Evolutionary conservation across 2,113 vertebrate genomes (phyloP).

Genomic region (Callipepla californica): DNA sequence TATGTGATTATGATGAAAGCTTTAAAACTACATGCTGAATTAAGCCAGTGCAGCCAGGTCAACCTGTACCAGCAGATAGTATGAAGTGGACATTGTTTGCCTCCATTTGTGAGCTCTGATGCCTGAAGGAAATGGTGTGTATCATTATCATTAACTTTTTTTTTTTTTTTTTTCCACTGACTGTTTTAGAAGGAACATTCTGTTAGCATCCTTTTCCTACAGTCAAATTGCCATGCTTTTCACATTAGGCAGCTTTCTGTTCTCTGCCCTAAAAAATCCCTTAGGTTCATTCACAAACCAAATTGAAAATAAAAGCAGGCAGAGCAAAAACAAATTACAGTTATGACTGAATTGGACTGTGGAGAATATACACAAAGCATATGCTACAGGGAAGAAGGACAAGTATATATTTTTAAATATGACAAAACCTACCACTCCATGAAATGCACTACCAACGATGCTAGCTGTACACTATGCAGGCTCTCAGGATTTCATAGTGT

Average conservation of each 20-base stretch:
- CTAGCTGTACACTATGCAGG: accelerated
- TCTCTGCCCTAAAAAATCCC: neutral
- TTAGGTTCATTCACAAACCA: neutral
- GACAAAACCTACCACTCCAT: neutral
- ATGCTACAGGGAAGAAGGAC: neutral
- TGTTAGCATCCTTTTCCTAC: neutral
- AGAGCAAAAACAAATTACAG: neutral
- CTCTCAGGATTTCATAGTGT: neutral
- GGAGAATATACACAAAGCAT: neutral
- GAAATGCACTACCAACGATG: accelerated
- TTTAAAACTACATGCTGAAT: neutral
- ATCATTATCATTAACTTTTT: neutral
- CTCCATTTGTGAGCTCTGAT: neutral
- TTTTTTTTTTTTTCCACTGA: neutral
- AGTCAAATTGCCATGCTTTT: neutral
- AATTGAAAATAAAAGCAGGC: slow-evolving; percentile 1
- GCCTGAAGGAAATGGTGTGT: neutral
- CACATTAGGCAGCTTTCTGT: neutral
- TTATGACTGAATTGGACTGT: neutral
- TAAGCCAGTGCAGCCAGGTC: neutral
- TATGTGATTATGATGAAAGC: neutral
- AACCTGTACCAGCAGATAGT: neutral
- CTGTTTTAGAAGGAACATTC: neutral
- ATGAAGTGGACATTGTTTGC: neutral
- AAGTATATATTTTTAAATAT: neutral